Percentiles rank a stretch among this genome's conserved stretches.
phyloP scores from a whole-genome alignment of 2,797 vertebrate genomes.

The Leptatherina wallacei region DNA sequence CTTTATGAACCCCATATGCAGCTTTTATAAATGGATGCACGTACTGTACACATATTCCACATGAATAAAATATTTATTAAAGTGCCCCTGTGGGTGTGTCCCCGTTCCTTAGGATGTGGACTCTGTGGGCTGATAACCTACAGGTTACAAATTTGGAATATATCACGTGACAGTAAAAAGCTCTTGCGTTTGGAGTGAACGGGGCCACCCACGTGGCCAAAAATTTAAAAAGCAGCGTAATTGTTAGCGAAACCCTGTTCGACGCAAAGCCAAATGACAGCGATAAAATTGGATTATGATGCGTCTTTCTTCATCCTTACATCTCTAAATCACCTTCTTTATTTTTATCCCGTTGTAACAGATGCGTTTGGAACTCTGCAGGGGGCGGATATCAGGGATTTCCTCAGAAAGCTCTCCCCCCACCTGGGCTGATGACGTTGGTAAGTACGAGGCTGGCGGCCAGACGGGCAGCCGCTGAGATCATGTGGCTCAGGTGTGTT shows the following conservation, averaged over 20 bases:
- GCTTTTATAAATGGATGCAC: not conserved
- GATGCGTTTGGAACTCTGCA: constrained; percentile 28
- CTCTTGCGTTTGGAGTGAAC: constrained; percentile 85
- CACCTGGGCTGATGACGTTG: constrained; percentile 59
- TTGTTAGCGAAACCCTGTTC: constrained; percentile 81
- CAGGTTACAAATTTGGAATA: constrained; percentile 66
- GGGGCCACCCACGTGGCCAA: constrained; percentile 89
- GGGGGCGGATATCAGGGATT: constrained; percentile 48
- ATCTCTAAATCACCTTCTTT: constrained; percentile 37
- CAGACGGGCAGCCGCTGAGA: constrained; percentile 28
- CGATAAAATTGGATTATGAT: constrained; percentile 81
- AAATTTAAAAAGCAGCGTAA: constrained; percentile 87
- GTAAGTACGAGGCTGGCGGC: constrained; percentile 55
- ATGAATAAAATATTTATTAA: not conserved
- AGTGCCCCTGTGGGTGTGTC: not conserved
- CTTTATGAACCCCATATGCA: not conserved
- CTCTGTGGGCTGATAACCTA: constrained; percentile 14
- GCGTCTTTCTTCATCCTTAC: constrained; percentile 65
- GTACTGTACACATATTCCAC: not conserved
- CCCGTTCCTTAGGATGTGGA: not conserved
- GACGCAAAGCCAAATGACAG: constrained; percentile 84
- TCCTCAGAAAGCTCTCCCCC: constrained; percentile 48
- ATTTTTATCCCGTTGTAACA: constrained; percentile 53
- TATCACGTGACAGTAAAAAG: constrained; percentile 87
- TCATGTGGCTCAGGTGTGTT: constrained; percentile 57